Evolutionary conservation across 2,113 vertebrate genomes (phyloP).

Genomic region (Ophiodon elongatus): DNA sequence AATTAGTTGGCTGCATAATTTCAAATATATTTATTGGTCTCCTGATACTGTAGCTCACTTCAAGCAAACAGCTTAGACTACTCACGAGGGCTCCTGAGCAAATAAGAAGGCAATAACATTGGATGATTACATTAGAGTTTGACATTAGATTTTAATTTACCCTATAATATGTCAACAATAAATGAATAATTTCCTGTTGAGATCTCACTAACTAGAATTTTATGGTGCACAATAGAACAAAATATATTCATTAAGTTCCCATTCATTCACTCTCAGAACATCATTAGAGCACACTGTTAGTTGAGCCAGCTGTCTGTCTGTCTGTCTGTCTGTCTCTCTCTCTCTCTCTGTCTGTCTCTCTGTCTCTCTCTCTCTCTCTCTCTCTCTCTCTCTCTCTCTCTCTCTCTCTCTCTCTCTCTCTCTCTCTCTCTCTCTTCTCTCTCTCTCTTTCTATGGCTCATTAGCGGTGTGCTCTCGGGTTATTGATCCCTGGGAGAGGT

Average conservation of each 20-base stretch:
- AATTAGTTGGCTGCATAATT: conserved; percentile 27
- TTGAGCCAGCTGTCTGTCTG: conserved; percentile 40
- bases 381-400: conserved; percentile 22
- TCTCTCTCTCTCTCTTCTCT: conserved; percentile 22
- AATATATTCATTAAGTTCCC: conserved; percentile 10
- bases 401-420: conserved; percentile 27
- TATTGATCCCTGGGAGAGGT: conserved; percentile 67
- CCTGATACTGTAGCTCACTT: conserved; percentile 13
- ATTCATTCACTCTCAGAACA: conserved; percentile 12
- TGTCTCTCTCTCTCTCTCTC: conserved; percentile 33
- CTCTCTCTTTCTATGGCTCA: conserved; percentile 54
- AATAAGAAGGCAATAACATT: conserved; percentile 43
- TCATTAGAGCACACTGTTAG: conserved; percentile 15
- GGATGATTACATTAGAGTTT: conserved; percentile 41
- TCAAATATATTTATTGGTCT: conserved; percentile 39
- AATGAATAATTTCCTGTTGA: conserved; percentile 22
- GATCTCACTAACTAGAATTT: conserved; percentile 22
- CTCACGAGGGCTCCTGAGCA: conserved; percentile 8
- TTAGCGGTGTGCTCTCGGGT: conserved; percentile 57
- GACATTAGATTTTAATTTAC: conserved; percentile 42
- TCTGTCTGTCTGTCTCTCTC: background rate
- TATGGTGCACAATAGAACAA: conserved; percentile 16
- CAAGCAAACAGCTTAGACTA: conserved; percentile 11
- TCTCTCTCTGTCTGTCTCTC: conserved; percentile 17
- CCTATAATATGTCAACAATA: conserved; percentile 20